Percentiles rank a stretch among this genome's conserved stretches.
Evolutionary conservation across 2,888 invertebrate genomes (phyloP).

Genomic region (Stenoptilia bipunctidactyla): DNA sequence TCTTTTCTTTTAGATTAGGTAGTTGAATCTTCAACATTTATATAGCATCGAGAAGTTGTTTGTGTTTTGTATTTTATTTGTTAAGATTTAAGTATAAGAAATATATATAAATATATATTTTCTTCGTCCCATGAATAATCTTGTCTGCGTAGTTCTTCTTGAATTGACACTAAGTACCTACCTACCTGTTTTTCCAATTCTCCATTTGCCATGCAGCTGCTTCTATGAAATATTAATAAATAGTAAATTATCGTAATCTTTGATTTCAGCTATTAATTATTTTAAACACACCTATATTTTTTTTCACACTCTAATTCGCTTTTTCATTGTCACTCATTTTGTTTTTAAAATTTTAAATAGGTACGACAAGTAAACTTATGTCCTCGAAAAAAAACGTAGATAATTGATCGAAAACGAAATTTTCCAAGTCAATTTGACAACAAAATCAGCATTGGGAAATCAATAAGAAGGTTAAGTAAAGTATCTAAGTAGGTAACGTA

Average conservation of each 20-base stretch:
- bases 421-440: too few relatives aligned
- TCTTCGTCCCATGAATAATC: conserved; percentile 58
- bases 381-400: conserved; percentile 9
- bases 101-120: too few relatives aligned
- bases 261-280: too few relatives aligned
- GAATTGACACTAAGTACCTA: conserved; percentile 42
- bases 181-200: conserved; percentile 60
- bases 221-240: conserved; percentile 30
- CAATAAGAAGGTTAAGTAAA: not conserved
- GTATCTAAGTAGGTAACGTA: not conserved
- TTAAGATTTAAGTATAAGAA: too few relatives aligned
- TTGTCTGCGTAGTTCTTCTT: conserved; percentile 50
- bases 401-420: conserved; percentile 19
- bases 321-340: conserved; percentile 62
- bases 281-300: conserved; percentile 47
- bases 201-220: conserved; percentile 56
- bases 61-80: conserved; percentile 45
- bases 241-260: not conserved
- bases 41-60: conserved; percentile 46
- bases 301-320: conserved; percentile 61
- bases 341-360: too few relatives aligned
- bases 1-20: conserved; percentile 50
- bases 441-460: too few relatives aligned
- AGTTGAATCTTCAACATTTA: conserved; percentile 45
- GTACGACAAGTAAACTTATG: too few relatives aligned